Percentiles rank a stretch among this genome's conserved stretches.
Evolutionary conservation across 2,888 invertebrate species (phyloP).

Genomic region (Yponomeuta evonymella): DNA sequence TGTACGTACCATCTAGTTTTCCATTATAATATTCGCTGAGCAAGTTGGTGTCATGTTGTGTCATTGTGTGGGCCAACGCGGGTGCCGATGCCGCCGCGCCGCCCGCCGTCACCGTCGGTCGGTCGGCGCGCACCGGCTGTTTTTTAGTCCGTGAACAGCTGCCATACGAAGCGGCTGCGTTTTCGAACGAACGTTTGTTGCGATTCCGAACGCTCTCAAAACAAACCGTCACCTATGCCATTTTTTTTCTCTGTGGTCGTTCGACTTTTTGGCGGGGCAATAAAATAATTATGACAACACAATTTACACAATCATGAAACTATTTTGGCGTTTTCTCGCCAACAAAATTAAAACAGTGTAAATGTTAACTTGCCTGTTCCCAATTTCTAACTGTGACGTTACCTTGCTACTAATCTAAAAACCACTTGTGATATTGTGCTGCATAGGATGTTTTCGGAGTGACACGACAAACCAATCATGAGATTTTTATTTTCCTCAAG

Average conservation of each 20-base stretch:
- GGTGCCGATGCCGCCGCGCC: background rate
- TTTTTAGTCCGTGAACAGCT: conserved; percentile 52
- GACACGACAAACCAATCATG: background rate
- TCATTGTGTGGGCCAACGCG: background rate
- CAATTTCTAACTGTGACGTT: conserved; percentile 13
- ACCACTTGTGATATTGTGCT: conserved; percentile 1
- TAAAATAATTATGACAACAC: background rate
- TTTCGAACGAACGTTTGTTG: conserved; percentile 43
- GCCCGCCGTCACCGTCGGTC: background rate
- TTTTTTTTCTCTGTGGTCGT: background rate
- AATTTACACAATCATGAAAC: background rate
- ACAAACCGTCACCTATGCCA: conserved; percentile 44
- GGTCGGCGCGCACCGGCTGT: background rate
- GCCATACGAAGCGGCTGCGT: conserved; percentile 47
- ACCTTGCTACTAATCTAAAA: background rate
- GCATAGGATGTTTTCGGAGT: background rate
- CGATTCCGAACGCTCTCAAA: conserved; percentile 50
- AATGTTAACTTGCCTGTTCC: background rate
- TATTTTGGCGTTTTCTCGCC: background rate
- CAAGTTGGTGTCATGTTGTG: background rate
- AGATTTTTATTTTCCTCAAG: background rate
- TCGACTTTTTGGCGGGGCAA: background rate
- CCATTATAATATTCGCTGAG: too few relatives aligned
- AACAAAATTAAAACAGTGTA: background rate
- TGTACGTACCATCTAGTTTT: too few relatives aligned